Evolutionary conservation across 2,888 invertebrate species (phyloP), one percentile per base, ranked within the genome.

Genomic region (Callyntrura guangdongensis): DNA sequence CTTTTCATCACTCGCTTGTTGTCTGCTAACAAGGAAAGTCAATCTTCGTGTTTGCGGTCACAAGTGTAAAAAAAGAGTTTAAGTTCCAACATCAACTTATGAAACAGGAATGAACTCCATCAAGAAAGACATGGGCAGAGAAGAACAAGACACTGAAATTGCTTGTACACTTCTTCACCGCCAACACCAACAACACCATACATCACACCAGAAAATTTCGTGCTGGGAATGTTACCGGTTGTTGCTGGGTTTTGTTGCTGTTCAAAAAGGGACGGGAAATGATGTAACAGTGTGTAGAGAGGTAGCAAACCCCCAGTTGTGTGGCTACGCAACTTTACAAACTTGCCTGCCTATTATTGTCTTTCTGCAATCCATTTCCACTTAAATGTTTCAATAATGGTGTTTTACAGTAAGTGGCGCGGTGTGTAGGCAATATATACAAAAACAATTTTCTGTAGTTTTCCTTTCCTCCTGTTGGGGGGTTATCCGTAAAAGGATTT

Each of bases 21-120:
- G 20, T 77, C 53, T 69, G 1, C 22, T 77, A 77, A 77, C 77
- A 20, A 77, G 47, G 79, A 87, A 87, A 87, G 87, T 87, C 87
- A 87, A 87, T 87, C 86, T 85, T 47, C 14, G 64, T 45, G 59
- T 47, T 83, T 83, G 89, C 74, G 89, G 82, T 88, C 72, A 61
- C 82, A 61, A 89, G 74, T 87, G 81, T 82, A 82, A 69, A 88
- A 84, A 79, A 84, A 79, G 67, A 84, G 64, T 83, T 89, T 53
- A 84, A 84, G 59, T 89, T 83, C 74, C 69, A 45, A 25, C 84
- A 64, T 82, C 8, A 82, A 88, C 82, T 88, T 82, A 82, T 79
- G 64, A 79, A 82, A 81, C 36, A 72, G 45, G 69, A 87, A 49
- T 86, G 77, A 61, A 82, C 69, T 88, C 87, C 87, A 88, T 88